phyloP scores from a whole-genome alignment of 2,888 invertebrate genomes.

The Eugnorisma glareosa region DNA sequence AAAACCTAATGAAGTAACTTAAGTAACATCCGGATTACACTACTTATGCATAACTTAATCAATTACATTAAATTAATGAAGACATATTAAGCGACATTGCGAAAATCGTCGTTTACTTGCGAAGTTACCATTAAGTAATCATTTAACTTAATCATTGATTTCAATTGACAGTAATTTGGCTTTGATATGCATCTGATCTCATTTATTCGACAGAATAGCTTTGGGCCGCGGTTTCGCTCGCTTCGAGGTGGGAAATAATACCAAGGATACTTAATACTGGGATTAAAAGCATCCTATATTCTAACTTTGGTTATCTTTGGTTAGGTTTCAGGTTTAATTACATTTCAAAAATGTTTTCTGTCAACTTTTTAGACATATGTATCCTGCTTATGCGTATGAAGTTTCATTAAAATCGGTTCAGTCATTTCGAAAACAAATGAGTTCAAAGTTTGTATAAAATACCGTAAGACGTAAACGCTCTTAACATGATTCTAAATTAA shows the following conservation, averaged over 20 bases:
- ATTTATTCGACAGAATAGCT: background rate
- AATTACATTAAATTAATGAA: slow-evolving; percentile 26
- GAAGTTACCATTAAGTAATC: slow-evolving; percentile 17
- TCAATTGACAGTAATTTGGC: slow-evolving; percentile 7
- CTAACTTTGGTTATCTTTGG: too few relatives aligned
- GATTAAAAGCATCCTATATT: background rate
- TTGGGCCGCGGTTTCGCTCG: background rate
- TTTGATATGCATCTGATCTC: slow-evolving; percentile 12
- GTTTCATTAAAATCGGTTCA: too few relatives aligned
- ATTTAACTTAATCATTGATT: slow-evolving; percentile 13
- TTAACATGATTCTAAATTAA: too few relatives aligned
- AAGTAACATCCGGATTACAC: slow-evolving; percentile 33
- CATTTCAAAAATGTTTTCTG: too few relatives aligned
- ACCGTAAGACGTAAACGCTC: too few relatives aligned
- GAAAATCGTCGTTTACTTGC: slow-evolving; percentile 11
- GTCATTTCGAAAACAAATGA: too few relatives aligned
- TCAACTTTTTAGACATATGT: too few relatives aligned
- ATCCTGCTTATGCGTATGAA: too few relatives aligned
- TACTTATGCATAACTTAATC: slow-evolving; percentile 14
- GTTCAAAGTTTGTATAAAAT: too few relatives aligned
- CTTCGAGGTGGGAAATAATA: background rate
- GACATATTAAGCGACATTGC: slow-evolving; percentile 20
- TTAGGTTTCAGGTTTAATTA: too few relatives aligned
- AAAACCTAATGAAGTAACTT: slow-evolving; percentile 7
- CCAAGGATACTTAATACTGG: too few relatives aligned